Base-by-base conservation (phyloP, 2,113 vertebrate genomes). In the Probosciger aterrimus region DNA sequence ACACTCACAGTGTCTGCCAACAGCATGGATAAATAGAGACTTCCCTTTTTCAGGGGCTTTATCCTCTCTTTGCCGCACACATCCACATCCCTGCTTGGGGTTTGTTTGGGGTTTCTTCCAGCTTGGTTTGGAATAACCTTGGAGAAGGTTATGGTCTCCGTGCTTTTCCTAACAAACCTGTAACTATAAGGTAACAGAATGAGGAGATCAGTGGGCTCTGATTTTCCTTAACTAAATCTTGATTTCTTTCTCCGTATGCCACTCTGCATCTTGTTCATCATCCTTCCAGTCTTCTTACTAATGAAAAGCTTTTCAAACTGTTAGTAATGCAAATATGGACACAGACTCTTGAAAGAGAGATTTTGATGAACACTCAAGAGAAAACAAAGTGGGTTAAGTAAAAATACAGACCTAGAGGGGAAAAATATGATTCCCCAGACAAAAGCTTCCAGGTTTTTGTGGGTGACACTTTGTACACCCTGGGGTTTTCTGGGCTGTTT, bases 51-150 rank as follows among this genome's bases (percentile, higher is more conserved):
- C 0, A 1, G 41, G 50, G 12, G 19, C 18, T 84, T 24, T 33
- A 33, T 52, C 19, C n/a, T 49, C 41, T 41, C 76, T 20, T 31
- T 62, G 23, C 15, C 35, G 20, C 97, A 7, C 11, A 7, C 10
- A 19, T 15, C 35, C 19, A 35, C 43, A 0, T 6, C 5, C 0
- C 10, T 39, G 44, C 62, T 75, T 3, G 2, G 41, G 5, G 6
- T 60, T 47, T 35, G 15, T 8, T 27, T 18, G 57, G 35, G 6
- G 20, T 93, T 71, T 30, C 8, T 50, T 65, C n/a, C 19, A 50
- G 1, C 2, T 12, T 39, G 7, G 7, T 15, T 62, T 41, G 46
- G 50, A 37, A 69, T 46, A 13, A 11, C 39, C 39, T n/a, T n/a
- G n/a, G n/a, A n/a, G n/a, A n/a, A 14, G 8, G 7, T 78, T 39